phyloP scores from a whole-genome alignment of 2,888 invertebrate genomes.

The Coleophora deauratella region DNA sequence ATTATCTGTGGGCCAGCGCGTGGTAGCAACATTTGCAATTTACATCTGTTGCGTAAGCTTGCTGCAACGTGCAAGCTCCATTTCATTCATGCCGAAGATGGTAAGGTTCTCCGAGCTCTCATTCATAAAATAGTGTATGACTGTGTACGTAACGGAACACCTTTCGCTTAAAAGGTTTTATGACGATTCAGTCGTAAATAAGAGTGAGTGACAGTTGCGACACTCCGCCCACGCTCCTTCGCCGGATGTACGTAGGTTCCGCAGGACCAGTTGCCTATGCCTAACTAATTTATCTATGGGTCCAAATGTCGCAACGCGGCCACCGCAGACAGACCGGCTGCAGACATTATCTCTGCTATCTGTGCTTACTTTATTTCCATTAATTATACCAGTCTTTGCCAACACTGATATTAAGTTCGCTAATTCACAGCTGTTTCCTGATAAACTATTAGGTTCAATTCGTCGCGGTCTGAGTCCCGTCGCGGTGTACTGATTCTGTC shows the following conservation, averaged over 20 bases:
- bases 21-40: slow-evolving; percentile 44
- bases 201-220: slow-evolving; percentile 57
- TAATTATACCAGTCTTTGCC: slow-evolving; percentile 57
- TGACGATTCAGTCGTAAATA: slow-evolving; percentile 53
- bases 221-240: slow-evolving; percentile 51
- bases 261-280: slow-evolving; percentile 55
- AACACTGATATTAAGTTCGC: slow-evolving; percentile 49
- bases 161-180: slow-evolving; percentile 16
- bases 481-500: slow-evolving; percentile 33
- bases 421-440: slow-evolving; percentile 55
- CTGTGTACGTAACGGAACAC: background rate
- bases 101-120: slow-evolving; percentile 33
- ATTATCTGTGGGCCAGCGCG: slow-evolving; percentile 33
- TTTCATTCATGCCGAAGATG: slow-evolving; percentile 40
- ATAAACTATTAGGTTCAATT: slow-evolving; percentile 55
- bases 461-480: slow-evolving; percentile 45
- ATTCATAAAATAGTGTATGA: slow-evolving; percentile 32
- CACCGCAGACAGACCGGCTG: slow-evolving; percentile 63
- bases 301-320: slow-evolving; percentile 47
- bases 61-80: slow-evolving; percentile 33
- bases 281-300: slow-evolving; percentile 32
- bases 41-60: slow-evolving; percentile 45
- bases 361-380: slow-evolving; percentile 60
- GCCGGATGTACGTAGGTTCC: slow-evolving; percentile 72
- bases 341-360: slow-evolving; percentile 55